Evolutionary conservation across 2,888 invertebrate species (phyloP).

Genomic region (Spilosoma lubricipeda): DNA sequence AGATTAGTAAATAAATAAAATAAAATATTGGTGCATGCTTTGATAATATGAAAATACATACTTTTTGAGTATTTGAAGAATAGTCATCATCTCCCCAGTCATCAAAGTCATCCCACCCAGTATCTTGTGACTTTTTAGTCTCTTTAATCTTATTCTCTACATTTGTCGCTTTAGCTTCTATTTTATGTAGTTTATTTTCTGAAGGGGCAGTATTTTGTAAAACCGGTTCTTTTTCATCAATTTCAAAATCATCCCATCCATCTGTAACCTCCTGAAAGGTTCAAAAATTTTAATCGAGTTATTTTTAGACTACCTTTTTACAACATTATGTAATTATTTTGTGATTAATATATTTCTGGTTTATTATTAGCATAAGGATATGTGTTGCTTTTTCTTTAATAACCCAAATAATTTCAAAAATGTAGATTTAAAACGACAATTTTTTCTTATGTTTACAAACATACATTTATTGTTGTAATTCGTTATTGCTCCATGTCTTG

Average conservation of each 20-base stretch:
- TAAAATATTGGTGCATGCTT: too few species aligned
- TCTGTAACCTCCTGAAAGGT: slow-evolving; percentile 59
- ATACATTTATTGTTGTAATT: too few species aligned
- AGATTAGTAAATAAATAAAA: too few species aligned
- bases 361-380: neutral
- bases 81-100: slow-evolving; percentile 76
- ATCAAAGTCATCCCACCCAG: slow-evolving; percentile 84
- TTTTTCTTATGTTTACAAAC: too few species aligned
- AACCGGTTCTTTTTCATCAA: slow-evolving; percentile 67
- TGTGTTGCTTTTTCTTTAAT: neutral
- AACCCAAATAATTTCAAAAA: neutral
- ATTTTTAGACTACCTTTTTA: too few species aligned
- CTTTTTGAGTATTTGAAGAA: slow-evolving; percentile 46
- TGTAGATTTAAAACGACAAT: too few species aligned
- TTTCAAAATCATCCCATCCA: slow-evolving; percentile 84
- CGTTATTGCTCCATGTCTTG: too few species aligned
- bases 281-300: neutral
- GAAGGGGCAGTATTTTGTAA: slow-evolving; percentile 19
- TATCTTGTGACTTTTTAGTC: slow-evolving; percentile 66
- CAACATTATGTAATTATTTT: too few species aligned
- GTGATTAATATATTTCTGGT: too few species aligned
- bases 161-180: slow-evolving; percentile 12
- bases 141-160: slow-evolving; percentile 31
- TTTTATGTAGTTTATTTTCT: slow-evolving; percentile 20
- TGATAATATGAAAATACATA: slow-evolving; percentile 28